Base-by-base conservation (phyloP, 2,888 invertebrate species). In the Augiades crinisus region DNA sequence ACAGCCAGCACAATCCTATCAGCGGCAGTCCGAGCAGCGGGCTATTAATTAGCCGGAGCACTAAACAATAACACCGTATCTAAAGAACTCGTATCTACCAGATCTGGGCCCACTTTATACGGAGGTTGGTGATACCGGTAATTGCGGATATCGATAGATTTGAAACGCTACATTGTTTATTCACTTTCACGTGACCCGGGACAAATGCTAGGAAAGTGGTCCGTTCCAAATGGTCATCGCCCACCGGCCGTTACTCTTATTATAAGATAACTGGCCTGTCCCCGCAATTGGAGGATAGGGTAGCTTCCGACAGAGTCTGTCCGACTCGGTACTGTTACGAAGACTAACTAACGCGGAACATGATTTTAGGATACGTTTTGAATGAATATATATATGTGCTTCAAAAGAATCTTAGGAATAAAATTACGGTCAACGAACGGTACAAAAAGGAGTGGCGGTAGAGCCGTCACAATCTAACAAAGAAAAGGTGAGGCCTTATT, bases 141-240 rank as follows among this genome's bases (percentile, higher is more conserved):
- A 49, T 41, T 34, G 49, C 41, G 36, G 49, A 43, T 41, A 49
- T 49, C 49, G 49, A 24, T 49, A 49, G 49, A 49, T 49, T 13
- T 40, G 16, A 49, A 49, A 33, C 49, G 41, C 24, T 24, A 41
- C 49, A 49, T 49, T 49, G 49, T 49, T 33, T 49, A 41, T 16
- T 31, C 46, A 64, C 64, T 64, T 64, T 64, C 64, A 54, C 61
- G 60, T 63, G 64, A 63, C 64, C 64, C 53, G 55, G 47, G 51
- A 64, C 64, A 60, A 61, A 59, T 53, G 58, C 57, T 59, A 61
- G 58, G 64, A 66, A 67, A 66, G 65, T 57, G 58, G 58, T 54
- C 59, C 59, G 56, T 54, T 56, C 56, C 53, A 56, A 61, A 58
- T 60, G 64, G 62, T 58, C 62, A 62, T 63, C 67, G 65, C 61